Evolutionary conservation across 2,113 vertebrate genomes (phyloP), one percentile per base, ranked within the genome.

Genomic region (Aspidoscelis tigris): DNA sequence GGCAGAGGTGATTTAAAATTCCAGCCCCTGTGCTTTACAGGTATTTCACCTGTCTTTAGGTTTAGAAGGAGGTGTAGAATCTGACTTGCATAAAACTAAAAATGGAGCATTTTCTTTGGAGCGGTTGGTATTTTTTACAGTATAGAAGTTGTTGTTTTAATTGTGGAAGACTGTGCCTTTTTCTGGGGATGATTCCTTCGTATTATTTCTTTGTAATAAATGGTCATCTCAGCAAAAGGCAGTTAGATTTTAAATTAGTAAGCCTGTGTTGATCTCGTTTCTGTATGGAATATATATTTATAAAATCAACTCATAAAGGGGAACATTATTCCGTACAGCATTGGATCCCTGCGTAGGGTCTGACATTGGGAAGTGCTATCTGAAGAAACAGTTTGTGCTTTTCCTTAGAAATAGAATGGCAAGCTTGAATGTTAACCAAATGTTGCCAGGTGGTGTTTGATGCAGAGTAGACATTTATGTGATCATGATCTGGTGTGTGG

Each of bases 131-230:
- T 71, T 86, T 81, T n/a, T 84, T 69, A 69, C 5, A 53, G 47
- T 65, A 39, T 84, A 89, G 83, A 82, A 90, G 84, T 75, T 85
- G 80, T 89, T 92, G 68, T 93, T 93, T 93, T 91, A 84, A 3
- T 14, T 93, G 87, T 91, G 91, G 91, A 94, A 94, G 91, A 90
- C 82, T 90, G 95, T 96, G 95, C 95, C 95, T 96, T 96, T 84
- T 92, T 90, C 94, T 91, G 88, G 86, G 84, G 68, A 87, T 74
- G 92, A 92, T 92, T 90, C 88, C 93, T 90, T 83, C 39, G 91
- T 53, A 74, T 84, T 86, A 92, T 90, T 86, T 79, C 85, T 93
- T 93, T 92, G 95, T 88, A 92, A 72, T 33, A 33, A 33, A 33
- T 92, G 86, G 91, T 87, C 84, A 77, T 92, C 58, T 89, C 83